Percentiles rank a stretch among this genome's conserved stretches.
Conservation (phyloP, 2,888 invertebrate genomes). For the Pachliopta kotzebuea region DNA sequence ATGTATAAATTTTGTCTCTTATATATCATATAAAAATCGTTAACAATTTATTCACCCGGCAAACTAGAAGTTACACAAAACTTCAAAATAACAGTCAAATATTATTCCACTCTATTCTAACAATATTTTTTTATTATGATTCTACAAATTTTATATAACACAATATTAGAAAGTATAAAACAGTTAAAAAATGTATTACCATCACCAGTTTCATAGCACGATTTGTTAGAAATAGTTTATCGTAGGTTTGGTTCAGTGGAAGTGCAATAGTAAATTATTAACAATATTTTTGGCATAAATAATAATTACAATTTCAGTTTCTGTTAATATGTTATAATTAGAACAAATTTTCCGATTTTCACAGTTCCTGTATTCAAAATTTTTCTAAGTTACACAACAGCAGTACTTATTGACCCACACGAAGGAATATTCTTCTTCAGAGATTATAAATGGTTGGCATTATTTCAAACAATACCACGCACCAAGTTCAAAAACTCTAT, state of each 20-base stretch:
- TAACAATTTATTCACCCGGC: too few relatives aligned
- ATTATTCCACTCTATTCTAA: too few relatives aligned
- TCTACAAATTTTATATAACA: too few relatives aligned
- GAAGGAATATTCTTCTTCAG: conserved; percentile 34
- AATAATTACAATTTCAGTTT: too few relatives aligned
- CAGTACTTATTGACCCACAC: conserved; percentile 54
- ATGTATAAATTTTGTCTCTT: too few relatives aligned
- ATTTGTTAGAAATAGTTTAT: conserved; percentile 62
- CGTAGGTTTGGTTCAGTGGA: conserved; percentile 21
- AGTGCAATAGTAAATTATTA: too few relatives aligned
- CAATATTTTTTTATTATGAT: too few relatives aligned
- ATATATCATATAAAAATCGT: too few relatives aligned
- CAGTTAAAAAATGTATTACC: conserved; percentile 50
- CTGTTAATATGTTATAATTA: not conserved
- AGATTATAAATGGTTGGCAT: conserved; percentile 53
- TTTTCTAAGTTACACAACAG: conserved; percentile 48
- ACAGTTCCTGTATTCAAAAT: conserved; percentile 56
- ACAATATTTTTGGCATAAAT: too few relatives aligned
- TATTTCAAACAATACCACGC: conserved; percentile 58
- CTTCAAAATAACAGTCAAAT: too few relatives aligned
- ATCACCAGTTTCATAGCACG: conserved; percentile 67
- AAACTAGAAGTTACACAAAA: too few relatives aligned
- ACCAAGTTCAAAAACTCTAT: conserved; percentile 44
- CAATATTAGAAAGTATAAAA: conserved; percentile 70
- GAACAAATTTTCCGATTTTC: not conserved